Conservation (phyloP, 2,888 invertebrate genomes). For the Nudaria mundana region DNA sequence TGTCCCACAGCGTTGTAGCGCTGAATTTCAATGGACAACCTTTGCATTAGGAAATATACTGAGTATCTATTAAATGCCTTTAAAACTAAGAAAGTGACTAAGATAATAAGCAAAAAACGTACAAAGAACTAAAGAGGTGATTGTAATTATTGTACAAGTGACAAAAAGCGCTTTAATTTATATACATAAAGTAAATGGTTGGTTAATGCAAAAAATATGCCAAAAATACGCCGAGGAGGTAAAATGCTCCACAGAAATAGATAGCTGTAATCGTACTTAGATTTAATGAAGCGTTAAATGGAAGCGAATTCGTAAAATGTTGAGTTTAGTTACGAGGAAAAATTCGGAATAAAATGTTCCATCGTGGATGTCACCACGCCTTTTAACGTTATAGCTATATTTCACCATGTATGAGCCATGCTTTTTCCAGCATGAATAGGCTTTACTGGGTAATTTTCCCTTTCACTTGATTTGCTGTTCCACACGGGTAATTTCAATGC, state of each 20-base stretch:
- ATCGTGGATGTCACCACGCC: background rate
- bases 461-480: too few species aligned
- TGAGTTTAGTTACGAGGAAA: constrained; percentile 1
- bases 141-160: constrained; percentile 13
- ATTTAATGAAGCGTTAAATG: constrained; percentile 19
- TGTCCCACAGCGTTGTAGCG: too few species aligned
- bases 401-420: too few species aligned
- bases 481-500: too few species aligned
- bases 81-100: background rate
- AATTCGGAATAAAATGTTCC: background rate
- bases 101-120: constrained; percentile 3
- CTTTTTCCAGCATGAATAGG: too few species aligned
- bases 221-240: constrained; percentile 17
- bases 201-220: background rate
- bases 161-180: constrained; percentile 20
- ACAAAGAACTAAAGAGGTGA: constrained; percentile 11
- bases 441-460: too few species aligned
- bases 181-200: constrained; percentile 5
- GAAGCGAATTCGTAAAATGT: constrained; percentile 10
- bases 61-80: background rate
- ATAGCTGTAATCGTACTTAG: constrained; percentile 10
- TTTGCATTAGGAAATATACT: too few species aligned
- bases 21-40: too few species aligned
- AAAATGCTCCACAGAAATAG: constrained; percentile 4
- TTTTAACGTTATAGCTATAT: too few species aligned